These are phyloP conservation scores for Rousettus madagascariensis DNA, from an alignment of 2,797 vertebrate genomes.

Conservation along the genomic window DNA sequence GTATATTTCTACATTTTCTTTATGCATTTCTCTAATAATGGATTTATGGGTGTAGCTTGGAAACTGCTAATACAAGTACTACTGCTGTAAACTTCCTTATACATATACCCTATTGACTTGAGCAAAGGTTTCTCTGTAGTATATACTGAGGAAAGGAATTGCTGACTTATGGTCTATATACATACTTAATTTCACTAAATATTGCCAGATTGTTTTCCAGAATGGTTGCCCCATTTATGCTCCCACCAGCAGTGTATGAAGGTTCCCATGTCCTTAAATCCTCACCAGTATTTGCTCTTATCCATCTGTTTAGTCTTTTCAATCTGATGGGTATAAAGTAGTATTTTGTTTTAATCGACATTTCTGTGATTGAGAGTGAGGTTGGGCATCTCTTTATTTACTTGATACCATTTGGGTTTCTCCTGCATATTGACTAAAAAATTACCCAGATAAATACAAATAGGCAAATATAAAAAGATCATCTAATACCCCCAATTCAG, in stretches of 20 bases:
- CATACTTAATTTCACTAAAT: conserved; percentile 29
- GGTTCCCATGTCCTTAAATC: background rate
- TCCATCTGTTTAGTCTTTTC: background rate
- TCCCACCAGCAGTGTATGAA: background rate
- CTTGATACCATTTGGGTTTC: background rate
- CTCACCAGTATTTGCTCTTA: background rate
- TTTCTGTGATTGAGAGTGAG: background rate
- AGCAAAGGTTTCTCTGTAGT: background rate
- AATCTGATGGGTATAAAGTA: conserved; percentile 1
- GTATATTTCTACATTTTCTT: background rate
- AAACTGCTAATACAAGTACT: background rate
- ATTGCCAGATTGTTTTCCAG: conserved; percentile 1
- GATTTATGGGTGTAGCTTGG: background rate
- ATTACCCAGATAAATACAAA: background rate
- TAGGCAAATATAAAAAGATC: conserved; percentile 16
- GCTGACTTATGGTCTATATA: background rate
- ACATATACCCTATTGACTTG: background rate
- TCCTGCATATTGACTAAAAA: background rate
- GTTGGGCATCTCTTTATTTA: background rate
- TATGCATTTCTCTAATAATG: background rate
- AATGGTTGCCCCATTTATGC: background rate
- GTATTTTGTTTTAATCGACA: conserved; percentile 33
- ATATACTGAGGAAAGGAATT: background rate
- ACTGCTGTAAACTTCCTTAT: background rate
- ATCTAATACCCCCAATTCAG: background rate